Evolutionary conservation across 2,797 vertebrate species (phyloP), one percentile per base, ranked within the genome.

Genomic region (Sebastes nivosus): DNA sequence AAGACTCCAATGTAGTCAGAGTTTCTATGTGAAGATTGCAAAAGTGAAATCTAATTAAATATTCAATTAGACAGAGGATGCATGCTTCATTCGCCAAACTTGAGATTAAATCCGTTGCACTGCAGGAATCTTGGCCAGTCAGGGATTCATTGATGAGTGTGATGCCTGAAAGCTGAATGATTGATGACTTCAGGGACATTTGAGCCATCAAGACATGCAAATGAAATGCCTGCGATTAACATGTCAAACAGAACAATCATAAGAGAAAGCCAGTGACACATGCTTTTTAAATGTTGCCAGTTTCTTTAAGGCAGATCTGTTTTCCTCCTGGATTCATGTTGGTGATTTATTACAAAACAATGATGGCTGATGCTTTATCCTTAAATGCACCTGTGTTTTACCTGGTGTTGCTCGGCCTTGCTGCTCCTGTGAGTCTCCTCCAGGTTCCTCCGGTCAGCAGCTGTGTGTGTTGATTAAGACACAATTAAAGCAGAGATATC

Each of bases 381-480:
- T 61, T 22, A 10, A 27, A 54, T 81, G 42, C 64, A 75, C 58
- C 65, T 75, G 67, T 16, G 75, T 75, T 83, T 85, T 84, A 92
- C 86, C 89, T 86, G 58, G 29, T 25, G 63, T 32, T 32, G 20
- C 24, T 76, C 14, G 14, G 67, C 30, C 73, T 59, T 29, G 10
- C 54, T 71, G 65, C 78, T 20, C 25, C 57, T 18, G 25, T 29
- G 22, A 46, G 22, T 68, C 66, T 81, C 69, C 68, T n/a, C 8
- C 59, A 11, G 57, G 67, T 79, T 74, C 24, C 5, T 24, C 14
- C 1, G 67, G 71, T 82, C 79, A 85, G 86, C 73, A 83, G 76
- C 91, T 89, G 79, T 71, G 58, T 80, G 58, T 78, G 79, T 82
- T 83, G 88, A 92, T 89, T 79, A 82, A 88, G 80, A 90, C 75